Base-by-base conservation (phyloP, 2,888 invertebrate species). In the Trissolcus brochymenae region DNA sequence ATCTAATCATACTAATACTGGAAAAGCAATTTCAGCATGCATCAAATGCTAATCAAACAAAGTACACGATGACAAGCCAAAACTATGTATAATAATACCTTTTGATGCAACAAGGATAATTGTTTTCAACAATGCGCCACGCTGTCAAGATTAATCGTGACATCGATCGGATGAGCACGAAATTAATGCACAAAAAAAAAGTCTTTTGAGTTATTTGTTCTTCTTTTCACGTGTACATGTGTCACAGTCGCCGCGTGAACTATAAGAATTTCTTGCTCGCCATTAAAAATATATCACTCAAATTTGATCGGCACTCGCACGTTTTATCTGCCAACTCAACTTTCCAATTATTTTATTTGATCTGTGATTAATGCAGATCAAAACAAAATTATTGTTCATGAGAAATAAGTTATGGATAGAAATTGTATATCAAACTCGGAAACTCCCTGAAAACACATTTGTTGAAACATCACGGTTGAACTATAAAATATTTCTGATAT, bases 1-100 rank as follows among this genome's bases (percentile, higher is more conserved):
- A 66, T 74, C 71, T 75, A 79, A 79, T 79, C 76, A 73, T 76
- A 79, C 78, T 76, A 79, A 76, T 76, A 76, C 75, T 57, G 11
- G 61, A 68, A 79, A 73, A 70, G 66, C 76, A 76, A 79, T 79
- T 79, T 68, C 79, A 76, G 49, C 65, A 60, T 14, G 35, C 35
- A 35, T 35, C 54, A 66, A 64, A 59, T 61, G 60, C 79, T 72
- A 76, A 79, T 79, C 76, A 76, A 79, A 76, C 76, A 73, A 76
- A 72, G 72, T 73, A 76, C 65, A 79, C 75, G 79, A 76, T 76
- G 76, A 79, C 79, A 73, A 76, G 68, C 46, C 70, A 70, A 70
- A 66, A 70, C 61, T 59, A 62, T 62, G 56, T 66, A 76, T 76
- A 76, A 73, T 76, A 73, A 66, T 73, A 75, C 70, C 68, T 61